Conservation (phyloP, 2,797 vertebrate species). For the Hippoglossus hippoglossus region DNA sequence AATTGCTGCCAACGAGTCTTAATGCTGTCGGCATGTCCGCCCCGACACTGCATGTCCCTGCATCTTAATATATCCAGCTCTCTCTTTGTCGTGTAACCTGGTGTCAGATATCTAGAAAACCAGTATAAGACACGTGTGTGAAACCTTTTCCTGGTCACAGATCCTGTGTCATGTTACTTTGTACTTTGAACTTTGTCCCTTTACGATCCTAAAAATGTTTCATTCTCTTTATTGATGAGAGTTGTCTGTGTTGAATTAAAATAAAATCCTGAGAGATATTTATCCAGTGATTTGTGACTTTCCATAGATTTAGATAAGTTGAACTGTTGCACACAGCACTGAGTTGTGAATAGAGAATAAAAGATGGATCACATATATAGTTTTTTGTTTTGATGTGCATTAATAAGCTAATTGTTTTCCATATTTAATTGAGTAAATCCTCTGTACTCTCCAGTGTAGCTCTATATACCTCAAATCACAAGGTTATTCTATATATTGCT, state of each 20-base stretch:
- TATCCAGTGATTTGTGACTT: not conserved
- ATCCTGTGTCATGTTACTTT: not conserved
- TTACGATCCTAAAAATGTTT: conserved; percentile 5
- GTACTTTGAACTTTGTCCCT: not conserved
- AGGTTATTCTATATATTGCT: too few species aligned
- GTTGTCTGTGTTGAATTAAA: conserved; percentile 29
- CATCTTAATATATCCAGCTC: not conserved
- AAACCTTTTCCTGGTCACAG: too few species aligned
- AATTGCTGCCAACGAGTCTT: too few species aligned
- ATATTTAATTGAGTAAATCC: not conserved
- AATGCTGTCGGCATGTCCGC: too few species aligned
- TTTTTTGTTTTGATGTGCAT: conserved; percentile 6
- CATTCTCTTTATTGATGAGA: conserved; percentile 24
- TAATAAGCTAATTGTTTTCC: not conserved
- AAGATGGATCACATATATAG: not conserved
- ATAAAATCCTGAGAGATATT: conserved; percentile 14
- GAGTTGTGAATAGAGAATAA: not conserved
- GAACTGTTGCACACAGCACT: too few species aligned
- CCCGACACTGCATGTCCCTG: not conserved
- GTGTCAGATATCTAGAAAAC: not conserved
- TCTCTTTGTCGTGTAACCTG: not conserved
- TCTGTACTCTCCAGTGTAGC: too few species aligned
- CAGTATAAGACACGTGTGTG: not conserved
- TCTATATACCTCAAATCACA: too few species aligned
- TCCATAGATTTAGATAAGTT: too few species aligned